Conservation (phyloP, 1,140 invertebrate species). For the Mamestra configurata region DNA sequence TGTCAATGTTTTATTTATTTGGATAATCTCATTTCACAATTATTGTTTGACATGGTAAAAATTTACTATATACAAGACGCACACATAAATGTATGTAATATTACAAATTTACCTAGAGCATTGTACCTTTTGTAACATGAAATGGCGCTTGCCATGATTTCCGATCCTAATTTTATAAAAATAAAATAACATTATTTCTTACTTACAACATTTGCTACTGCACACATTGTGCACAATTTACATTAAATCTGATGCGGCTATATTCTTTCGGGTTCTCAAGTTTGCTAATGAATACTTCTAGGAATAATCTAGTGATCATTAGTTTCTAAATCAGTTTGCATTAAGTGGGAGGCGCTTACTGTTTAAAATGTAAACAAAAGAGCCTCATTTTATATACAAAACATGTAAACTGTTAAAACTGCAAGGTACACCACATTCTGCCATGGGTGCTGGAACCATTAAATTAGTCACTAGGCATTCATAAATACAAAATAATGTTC, state of each 20-base stretch:
- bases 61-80: constrained; percentile 85
- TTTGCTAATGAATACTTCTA: constrained; percentile 12
- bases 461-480: neutral
- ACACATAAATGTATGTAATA: constrained; percentile 74
- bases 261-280: constrained; percentile 23
- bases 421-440: neutral
- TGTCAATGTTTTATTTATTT: constrained; percentile 84
- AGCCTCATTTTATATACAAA: constrained; percentile 66
- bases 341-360: constrained; percentile 25
- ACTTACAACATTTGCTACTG: constrained; percentile 83
- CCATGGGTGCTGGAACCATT: neutral
- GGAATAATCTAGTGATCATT: constrained; percentile 3
- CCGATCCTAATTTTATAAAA: constrained; percentile 81
- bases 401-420: constrained; percentile 45
- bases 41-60: constrained; percentile 84
- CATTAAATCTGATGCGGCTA: constrained; percentile 39
- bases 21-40: constrained; percentile 87
- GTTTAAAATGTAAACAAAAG: constrained; percentile 53
- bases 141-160: constrained; percentile 71
- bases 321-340: neutral
- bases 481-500: neutral
- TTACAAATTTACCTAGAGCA: constrained; percentile 80
- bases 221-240: constrained; percentile 81
- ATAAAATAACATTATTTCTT: constrained; percentile 85
- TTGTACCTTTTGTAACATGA: constrained; percentile 83